Conservation (phyloP, 1,140 invertebrate species). For the Leptestheria dahalacensis region DNA sequence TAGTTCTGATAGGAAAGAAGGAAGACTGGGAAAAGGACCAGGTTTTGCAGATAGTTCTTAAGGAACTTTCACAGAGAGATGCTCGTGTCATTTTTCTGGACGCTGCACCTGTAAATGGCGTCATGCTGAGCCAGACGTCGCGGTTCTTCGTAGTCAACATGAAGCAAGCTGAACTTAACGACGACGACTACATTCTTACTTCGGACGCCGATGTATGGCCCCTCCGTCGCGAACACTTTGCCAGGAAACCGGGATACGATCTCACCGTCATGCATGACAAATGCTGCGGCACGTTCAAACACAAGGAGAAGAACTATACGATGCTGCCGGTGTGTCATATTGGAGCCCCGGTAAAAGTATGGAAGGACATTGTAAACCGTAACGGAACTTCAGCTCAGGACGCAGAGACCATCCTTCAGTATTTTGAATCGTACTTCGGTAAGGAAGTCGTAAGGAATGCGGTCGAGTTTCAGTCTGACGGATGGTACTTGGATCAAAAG, state of each 20-base stretch:
- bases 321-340: not conserved
- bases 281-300: not conserved
- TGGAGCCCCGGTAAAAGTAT: not conserved
- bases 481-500: constrained; percentile 1
- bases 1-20: not conserved
- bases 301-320: not conserved
- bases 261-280: not conserved
- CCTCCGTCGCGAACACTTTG: not conserved
- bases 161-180: not conserved
- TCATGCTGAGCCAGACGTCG: not conserved
- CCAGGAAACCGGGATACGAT: not conserved
- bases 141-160: not conserved
- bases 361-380: not conserved
- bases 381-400: not conserved
- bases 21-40: not conserved
- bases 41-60: not conserved
- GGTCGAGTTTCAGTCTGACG: not conserved
- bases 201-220: constrained; percentile 1
- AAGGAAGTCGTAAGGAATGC: not conserved
- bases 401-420: not conserved
- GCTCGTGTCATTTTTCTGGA: not conserved
- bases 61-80: not conserved
- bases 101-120: not conserved
- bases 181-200: not conserved
- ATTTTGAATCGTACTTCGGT: not conserved